Percentiles rank a stretch among this genome's conserved stretches.
Evolutionary conservation across 2,113 vertebrate genomes (phyloP).

Genomic region (Neodontobutis hainanensis): DNA sequence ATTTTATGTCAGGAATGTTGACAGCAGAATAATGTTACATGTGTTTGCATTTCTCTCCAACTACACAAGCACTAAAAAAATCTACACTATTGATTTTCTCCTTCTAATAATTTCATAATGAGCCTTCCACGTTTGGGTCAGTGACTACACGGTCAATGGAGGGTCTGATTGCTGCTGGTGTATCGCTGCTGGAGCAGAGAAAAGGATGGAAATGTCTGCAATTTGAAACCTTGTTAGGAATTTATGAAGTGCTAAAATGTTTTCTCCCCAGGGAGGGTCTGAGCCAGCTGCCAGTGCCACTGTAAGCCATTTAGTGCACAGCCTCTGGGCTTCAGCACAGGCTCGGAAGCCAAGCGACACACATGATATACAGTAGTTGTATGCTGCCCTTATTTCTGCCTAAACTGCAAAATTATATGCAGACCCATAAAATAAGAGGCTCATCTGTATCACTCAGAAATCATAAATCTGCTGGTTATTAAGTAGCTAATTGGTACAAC

Average conservation of each 20-base stretch:
- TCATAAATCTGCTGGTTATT: constrained; percentile 76
- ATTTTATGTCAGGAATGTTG: no score
- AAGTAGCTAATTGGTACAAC: constrained; percentile 72
- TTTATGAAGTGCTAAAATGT: constrained; percentile 99
- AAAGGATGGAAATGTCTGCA: constrained; percentile 84
- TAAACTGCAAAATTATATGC: constrained; percentile 27
- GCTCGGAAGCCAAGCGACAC: constrained; percentile 51
- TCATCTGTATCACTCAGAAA: constrained; percentile 62
- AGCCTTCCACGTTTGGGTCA: constrained; percentile 27
- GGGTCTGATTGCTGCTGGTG: constrained; percentile 56
- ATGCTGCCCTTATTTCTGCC: constrained; percentile 17
- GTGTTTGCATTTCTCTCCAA: no score
- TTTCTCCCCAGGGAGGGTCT: constrained; percentile 88
- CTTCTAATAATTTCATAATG: constrained; percentile 22
- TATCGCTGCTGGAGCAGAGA: constrained; percentile 80
- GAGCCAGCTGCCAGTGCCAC: constrained; percentile 88
- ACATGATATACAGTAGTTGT: constrained; percentile 24
- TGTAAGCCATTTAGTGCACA: constrained; percentile 79
- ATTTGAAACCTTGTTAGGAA: constrained; percentile 99
- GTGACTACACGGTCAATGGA: constrained; percentile 35
- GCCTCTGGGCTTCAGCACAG: constrained; percentile 59
- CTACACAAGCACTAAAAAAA: not conserved
- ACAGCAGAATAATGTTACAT: no score
- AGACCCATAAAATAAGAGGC: constrained; percentile 12
- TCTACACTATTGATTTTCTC: constrained; percentile 27